These are phyloP conservation scores for Tridacna crocea DNA, from an alignment of 2,888 invertebrate genomes.

Conservation along the genomic window DNA sequence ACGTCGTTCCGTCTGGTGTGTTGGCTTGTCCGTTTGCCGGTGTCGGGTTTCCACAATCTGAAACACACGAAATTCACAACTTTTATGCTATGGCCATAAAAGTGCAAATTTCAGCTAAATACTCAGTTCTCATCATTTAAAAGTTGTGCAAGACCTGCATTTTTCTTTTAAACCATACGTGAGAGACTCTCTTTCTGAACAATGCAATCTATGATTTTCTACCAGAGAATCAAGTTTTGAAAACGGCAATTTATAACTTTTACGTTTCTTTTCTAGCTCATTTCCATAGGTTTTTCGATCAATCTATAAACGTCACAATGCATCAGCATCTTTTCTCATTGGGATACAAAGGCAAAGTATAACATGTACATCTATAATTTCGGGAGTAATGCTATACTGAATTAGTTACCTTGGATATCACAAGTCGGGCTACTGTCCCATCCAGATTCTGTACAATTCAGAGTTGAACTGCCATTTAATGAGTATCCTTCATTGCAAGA, in stretches of 20 bases:
- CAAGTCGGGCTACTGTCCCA: constrained; percentile 21
- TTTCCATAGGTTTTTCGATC: too few relatives aligned
- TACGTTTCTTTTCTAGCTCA: too few relatives aligned
- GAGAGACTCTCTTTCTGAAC: too few relatives aligned
- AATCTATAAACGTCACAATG: too few relatives aligned
- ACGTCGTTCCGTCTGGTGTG: neutral
- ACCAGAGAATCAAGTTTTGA: neutral
- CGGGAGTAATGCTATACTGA: neutral
- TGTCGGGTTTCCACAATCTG: constrained; percentile 13
- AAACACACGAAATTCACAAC: neutral
- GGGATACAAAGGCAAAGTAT: too few relatives aligned
- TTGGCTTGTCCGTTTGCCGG: constrained; percentile 22
- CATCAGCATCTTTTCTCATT: too few relatives aligned
- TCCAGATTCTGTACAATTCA: neutral
- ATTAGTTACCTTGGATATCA: constrained; percentile 20
- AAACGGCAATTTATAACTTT: neutral
- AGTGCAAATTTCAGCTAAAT: neutral
- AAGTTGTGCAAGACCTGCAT: too few relatives aligned
- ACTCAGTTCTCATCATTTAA: neutral
- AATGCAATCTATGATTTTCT: too few relatives aligned
- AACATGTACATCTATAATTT: too few relatives aligned
- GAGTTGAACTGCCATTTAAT: neutral
- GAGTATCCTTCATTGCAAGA: neutral
- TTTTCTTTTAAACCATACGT: too few relatives aligned
- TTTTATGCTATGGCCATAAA: neutral